Percentiles rank a stretch among this genome's conserved stretches.
Conservation (phyloP, 2,797 vertebrate species). For the Pristis pectinata region DNA sequence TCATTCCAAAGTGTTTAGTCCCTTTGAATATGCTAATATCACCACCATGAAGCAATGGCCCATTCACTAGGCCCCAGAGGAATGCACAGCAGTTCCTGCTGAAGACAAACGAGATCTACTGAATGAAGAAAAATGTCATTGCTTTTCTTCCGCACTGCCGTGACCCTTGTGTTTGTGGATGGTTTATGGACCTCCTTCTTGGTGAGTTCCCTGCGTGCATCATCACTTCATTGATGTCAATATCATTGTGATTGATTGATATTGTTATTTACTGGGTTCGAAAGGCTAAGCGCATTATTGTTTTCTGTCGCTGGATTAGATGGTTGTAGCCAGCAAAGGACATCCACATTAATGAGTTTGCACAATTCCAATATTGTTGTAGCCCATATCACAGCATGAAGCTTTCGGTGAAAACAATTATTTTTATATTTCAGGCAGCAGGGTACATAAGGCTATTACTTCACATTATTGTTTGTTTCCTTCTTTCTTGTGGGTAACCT, state of each 20-base stretch:
- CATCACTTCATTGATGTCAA: not conserved
- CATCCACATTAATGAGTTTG: not conserved
- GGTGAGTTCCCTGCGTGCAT: not conserved
- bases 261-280: constrained; percentile 13
- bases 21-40: not conserved
- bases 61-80: not conserved
- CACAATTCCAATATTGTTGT: not conserved
- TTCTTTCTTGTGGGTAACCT: not conserved
- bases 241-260: constrained; percentile 25
- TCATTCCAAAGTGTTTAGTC: not conserved
- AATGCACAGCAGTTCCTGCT: not conserved
- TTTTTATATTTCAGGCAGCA: not conserved
- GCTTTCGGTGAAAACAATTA: not conserved
- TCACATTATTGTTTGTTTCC: not conserved
- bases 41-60: too few species aligned
- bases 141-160: not conserved
- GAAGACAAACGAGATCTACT: not conserved
- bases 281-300: not conserved
- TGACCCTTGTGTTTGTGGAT: not conserved
- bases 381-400: not conserved
- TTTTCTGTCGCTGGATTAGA: not conserved
- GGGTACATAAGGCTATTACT: not conserved
- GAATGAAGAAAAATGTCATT: not conserved
- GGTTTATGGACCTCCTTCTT: not conserved
- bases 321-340: too few species aligned